Percentiles rank a stretch among this genome's conserved stretches.
Evolutionary conservation across 2,797 vertebrate genomes (phyloP).

Genomic region (Rhincodon typus): DNA sequence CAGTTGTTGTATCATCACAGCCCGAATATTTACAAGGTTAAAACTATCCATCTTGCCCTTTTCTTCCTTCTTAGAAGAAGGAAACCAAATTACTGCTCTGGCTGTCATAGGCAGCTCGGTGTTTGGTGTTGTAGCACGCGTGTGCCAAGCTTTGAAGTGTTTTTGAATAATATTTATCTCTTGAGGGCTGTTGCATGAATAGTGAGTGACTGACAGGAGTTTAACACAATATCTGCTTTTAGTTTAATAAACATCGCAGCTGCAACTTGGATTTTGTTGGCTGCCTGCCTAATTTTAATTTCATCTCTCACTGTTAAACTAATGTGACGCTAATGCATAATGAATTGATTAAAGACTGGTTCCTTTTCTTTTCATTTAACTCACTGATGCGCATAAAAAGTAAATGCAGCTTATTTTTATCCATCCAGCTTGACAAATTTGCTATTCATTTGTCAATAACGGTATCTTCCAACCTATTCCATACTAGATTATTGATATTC

Average conservation of each 20-base stretch:
- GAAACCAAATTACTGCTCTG: too few relatives aligned
- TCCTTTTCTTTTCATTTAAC: background rate
- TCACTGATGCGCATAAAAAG: background rate
- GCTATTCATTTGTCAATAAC: constrained; percentile 39
- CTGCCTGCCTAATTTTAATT: background rate
- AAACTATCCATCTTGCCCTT: background rate
- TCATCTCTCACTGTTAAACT: background rate
- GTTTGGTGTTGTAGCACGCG: background rate
- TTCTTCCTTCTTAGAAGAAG: background rate
- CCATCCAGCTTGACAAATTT: background rate
- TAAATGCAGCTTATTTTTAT: background rate
- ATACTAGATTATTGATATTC: constrained; percentile 38
- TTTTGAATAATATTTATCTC: background rate
- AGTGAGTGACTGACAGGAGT: too few relatives aligned
- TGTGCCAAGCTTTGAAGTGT: background rate
- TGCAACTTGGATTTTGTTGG: background rate
- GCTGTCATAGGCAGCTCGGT: background rate
- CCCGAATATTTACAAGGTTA: background rate
- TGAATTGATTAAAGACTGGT: background rate
- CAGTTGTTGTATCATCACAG: background rate
- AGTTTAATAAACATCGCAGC: background rate
- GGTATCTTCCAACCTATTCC: constrained; percentile 39
- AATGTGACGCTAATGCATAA: background rate
- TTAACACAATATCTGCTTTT: background rate
- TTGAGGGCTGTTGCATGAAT: background rate